Base-by-base conservation (phyloP, 2,888 invertebrate genomes). In the Oegoconia quadripuncta region DNA sequence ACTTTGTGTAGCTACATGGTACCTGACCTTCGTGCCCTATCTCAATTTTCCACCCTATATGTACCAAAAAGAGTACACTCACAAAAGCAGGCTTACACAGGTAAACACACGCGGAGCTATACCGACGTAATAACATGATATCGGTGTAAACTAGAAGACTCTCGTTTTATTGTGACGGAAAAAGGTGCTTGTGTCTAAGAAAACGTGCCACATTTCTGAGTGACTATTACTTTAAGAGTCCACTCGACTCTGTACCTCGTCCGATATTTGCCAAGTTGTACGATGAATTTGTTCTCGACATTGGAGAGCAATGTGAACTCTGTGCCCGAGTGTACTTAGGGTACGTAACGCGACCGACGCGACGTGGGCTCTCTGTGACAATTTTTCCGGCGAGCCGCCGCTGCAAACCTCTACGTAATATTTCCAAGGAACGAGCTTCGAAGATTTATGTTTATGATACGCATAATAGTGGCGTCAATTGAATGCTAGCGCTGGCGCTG, bases 361-460 rank as follows among this genome's bases (percentile, higher is more conserved):
- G 11, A 37, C 42, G 46, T 39, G 41, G 34, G 40, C 46, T 42
- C 47, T 46, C 43, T 45, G 52, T 49, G 47, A 59, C 60, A 52
- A 57, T 63, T 66, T 62, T 60, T 64, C 59, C 50, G 45, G 41
- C 47, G 51, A 49, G 47, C 25, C 28, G 32, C 16, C 36, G 36
- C 31, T 48, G 52, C 55, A 59, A 58, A 64, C 60, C 63, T 53
- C 59, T 61, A 58, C 57, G 58, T 58, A 54, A 62, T 62, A 63
- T 64, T 65, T 58, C 56, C 55, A 56, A 52, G 56, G 55, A 67
- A 65, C 55, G 53, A 52, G 47, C 53, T 59, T 48, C 50, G 38
- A 58, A 67, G 67, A 71, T 73, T 73, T 74, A 68, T 65, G 57
- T 69, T 67, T 71, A 73, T 67, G 60, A 67, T 64, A 64, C 60